Conservation (phyloP, 2,113 vertebrate species). For the Campylomormyrus tamandua region DNA sequence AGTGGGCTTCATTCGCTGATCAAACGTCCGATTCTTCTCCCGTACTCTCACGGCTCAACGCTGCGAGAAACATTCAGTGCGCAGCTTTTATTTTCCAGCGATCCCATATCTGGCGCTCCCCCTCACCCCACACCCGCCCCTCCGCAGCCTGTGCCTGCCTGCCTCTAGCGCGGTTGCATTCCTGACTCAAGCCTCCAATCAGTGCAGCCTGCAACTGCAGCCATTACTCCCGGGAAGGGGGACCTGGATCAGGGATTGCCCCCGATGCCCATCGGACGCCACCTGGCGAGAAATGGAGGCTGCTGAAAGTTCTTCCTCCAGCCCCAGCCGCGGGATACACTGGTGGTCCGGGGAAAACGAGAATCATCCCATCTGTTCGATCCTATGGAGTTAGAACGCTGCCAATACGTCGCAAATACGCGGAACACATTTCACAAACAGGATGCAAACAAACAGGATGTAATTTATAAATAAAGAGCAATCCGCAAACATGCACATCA, state of each 20-base stretch:
- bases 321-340: not conserved
- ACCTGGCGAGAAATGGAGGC: slow-evolving; percentile 5
- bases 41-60: not conserved
- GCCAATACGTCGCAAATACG: not conserved
- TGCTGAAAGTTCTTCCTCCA: not conserved
- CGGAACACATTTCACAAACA: not conserved
- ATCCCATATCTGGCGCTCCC: not conserved
- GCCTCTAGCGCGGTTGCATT: slow-evolving; percentile 3
- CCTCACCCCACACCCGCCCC: not conserved
- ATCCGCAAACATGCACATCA: not conserved
- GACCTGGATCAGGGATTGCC: not conserved
- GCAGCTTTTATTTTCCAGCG: not conserved
- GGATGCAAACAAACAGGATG: not conserved
- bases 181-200: slow-evolving; percentile 26
- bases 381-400: too few relatives aligned
- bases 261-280: slow-evolving; percentile 10
- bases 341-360: not conserved
- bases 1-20: not conserved
- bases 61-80: not conserved
- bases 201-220: slow-evolving; percentile 18
- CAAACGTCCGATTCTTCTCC: not conserved
- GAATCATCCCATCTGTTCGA: not conserved
- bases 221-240: not conserved
- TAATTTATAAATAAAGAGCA: not conserved
- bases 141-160: slow-evolving; percentile 9